phyloP scores from a whole-genome alignment of 2,888 invertebrate genomes.

The Abrostola triplasia region DNA sequence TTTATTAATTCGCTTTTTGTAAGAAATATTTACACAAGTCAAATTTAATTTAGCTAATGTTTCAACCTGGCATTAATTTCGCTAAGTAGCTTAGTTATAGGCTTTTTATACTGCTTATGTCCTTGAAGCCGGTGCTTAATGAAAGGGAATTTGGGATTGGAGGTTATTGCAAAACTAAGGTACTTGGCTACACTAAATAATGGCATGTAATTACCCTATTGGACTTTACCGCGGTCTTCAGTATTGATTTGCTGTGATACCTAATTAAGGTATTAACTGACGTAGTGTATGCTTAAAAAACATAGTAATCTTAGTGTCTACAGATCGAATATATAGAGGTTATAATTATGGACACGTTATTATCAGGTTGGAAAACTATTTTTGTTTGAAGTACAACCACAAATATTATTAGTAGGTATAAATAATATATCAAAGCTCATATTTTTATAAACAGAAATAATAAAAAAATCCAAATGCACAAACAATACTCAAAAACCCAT shows the following conservation, averaged over 20 bases:
- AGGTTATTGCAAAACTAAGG: slow-evolving; percentile 9
- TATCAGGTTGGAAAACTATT: too few species aligned
- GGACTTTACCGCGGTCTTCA: slow-evolving; percentile 21
- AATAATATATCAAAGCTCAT: neutral
- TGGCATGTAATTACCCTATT: slow-evolving; percentile 32
- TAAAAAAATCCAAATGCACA: neutral
- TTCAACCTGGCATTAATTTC: slow-evolving; percentile 23
- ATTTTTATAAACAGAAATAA: too few species aligned
- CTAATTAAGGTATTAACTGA: neutral
- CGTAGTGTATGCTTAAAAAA: neutral
- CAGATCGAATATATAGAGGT: too few species aligned
- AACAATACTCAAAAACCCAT: slow-evolving; percentile 11
- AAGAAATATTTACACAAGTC: slow-evolving; percentile 40
- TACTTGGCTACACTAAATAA: slow-evolving; percentile 18
- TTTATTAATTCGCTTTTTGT: slow-evolving; percentile 52
- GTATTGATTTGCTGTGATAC: slow-evolving; percentile 1
- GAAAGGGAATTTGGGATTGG: slow-evolving; percentile 35
- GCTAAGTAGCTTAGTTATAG: slow-evolving; percentile 21
- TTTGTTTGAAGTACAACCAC: too few species aligned
- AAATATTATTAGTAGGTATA: too few species aligned
- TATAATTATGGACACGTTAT: too few species aligned
- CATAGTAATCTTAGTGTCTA: neutral
- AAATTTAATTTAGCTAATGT: slow-evolving; percentile 47
- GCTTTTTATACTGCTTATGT: slow-evolving; percentile 33
- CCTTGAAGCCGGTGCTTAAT: slow-evolving; percentile 36